A percentile compares a stretch with the other conserved stretches of the same genome.
Evolutionary conservation across 2,113 vertebrate genomes (phyloP).

Genomic region (Tympanuchus pallidicinctus): DNA sequence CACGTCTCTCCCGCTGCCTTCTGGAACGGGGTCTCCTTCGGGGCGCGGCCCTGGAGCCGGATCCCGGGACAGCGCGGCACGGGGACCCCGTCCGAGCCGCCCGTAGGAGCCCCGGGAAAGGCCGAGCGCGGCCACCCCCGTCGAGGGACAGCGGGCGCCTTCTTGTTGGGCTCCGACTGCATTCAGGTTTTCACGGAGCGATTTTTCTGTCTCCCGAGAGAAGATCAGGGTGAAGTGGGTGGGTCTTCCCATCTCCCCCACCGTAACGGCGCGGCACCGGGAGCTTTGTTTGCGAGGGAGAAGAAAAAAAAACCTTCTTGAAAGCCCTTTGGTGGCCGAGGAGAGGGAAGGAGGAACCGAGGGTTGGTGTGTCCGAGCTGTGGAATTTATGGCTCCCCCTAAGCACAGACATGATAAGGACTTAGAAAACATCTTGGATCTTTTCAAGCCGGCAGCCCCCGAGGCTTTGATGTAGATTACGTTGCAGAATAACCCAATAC

Average conservation of each 20-base stretch:
- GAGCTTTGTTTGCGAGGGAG: constrained; percentile 44
- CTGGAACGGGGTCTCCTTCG: background rate
- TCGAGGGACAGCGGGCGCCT: background rate
- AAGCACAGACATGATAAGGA: constrained; percentile 83
- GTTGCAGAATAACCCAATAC: constrained; percentile 72
- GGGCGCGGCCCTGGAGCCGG: background rate
- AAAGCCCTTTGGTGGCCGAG: constrained; percentile 49
- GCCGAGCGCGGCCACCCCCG: background rate
- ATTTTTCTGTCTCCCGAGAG: background rate
- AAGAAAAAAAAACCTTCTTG: background rate
- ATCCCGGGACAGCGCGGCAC: background rate
- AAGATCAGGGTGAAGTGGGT: fast-evolving
- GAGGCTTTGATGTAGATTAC: constrained; percentile 81
- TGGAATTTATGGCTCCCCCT: constrained; percentile 85
- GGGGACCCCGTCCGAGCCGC: fast-evolving
- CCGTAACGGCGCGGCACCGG: background rate
- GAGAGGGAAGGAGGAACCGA: constrained; percentile 54
- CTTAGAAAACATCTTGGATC: constrained; percentile 74
- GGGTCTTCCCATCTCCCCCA: background rate
- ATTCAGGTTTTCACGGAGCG: background rate
- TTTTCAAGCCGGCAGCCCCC: constrained; percentile 80
- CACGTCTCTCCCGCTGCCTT: background rate
- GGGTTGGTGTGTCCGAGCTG: constrained; percentile 58
- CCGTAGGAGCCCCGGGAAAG: background rate
- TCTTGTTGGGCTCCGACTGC: background rate